A percentile compares a stretch with the other conserved stretches of the same genome.
These are phyloP conservation scores for Acipenser oxyrinchus DNA, from an alignment of 2,797 vertebrate species.

Conservation along the genomic window DNA sequence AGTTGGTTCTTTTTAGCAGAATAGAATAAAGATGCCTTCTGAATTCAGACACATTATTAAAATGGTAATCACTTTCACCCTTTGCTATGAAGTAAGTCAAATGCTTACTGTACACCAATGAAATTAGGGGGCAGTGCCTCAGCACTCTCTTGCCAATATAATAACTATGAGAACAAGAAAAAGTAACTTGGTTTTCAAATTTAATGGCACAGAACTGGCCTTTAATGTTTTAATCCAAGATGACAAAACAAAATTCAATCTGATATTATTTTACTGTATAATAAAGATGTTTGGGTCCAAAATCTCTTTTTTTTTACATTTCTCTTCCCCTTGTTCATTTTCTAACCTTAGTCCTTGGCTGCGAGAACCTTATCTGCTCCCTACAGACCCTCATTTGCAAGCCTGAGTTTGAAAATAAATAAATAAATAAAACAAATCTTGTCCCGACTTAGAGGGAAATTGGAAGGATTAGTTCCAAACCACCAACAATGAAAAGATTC, in stretches of 20 bases:
- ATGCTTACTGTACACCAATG: too few species aligned
- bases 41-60: too few species aligned
- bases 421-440: conserved; percentile 54
- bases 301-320: conserved; percentile 14
- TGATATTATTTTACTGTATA: conserved; percentile 39
- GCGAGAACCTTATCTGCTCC: conserved; percentile 57
- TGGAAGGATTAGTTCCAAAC: conserved; percentile 67
- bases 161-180: conserved; percentile 12
- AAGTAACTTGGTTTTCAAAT: conserved; percentile 25
- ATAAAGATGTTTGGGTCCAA: conserved; percentile 27
- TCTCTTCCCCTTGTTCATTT: conserved; percentile 44
- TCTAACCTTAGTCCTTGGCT: conserved; percentile 55
- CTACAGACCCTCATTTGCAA: conserved; percentile 65
- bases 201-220: conserved; percentile 29
- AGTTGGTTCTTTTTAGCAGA: too few species aligned
- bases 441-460: conserved; percentile 59
- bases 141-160: too few species aligned
- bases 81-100: too few species aligned
- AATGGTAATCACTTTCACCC: too few species aligned
- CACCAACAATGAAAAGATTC: conserved; percentile 57
- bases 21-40: too few species aligned
- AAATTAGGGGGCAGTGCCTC: too few species aligned
- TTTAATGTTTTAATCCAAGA: conserved; percentile 38
- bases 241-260: conserved; percentile 39
- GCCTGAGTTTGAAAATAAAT: conserved; percentile 50